phyloP scores from a whole-genome alignment of 2,113 vertebrate species.

The Zosterops pallidus region DNA sequence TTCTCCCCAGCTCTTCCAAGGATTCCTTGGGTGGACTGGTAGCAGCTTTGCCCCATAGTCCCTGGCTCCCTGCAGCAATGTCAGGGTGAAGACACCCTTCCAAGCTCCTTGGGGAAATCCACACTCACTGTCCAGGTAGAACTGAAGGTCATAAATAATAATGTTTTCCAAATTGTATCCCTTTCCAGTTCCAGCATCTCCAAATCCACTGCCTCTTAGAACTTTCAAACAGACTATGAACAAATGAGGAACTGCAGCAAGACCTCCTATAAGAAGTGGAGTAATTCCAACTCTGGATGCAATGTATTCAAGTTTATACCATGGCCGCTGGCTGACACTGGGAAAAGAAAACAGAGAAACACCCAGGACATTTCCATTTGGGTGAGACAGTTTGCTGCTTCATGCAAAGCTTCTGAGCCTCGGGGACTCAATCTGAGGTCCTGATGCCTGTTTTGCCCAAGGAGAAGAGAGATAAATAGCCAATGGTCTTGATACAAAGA shows the following conservation, averaged over 20 bases:
- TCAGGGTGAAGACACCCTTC: background rate
- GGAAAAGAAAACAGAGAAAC: background rate
- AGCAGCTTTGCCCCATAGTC: background rate
- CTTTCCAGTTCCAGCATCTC: background rate
- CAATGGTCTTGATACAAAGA: background rate
- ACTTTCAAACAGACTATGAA: background rate
- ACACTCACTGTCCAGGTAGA: background rate
- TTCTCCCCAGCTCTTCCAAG: background rate
- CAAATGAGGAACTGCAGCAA: background rate
- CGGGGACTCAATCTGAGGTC: accelerated
- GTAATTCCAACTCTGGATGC: background rate
- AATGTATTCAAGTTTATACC: background rate
- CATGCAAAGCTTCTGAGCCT: background rate
- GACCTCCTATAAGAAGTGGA: background rate
- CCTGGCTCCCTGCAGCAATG: background rate
- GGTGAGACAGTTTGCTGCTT: background rate
- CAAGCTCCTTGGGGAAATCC: background rate
- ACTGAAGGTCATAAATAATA: background rate
- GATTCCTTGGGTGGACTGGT: background rate
- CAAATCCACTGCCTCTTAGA: background rate
- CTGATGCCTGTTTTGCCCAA: background rate
- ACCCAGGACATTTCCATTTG: background rate
- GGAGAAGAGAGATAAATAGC: background rate
- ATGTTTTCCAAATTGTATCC: background rate
- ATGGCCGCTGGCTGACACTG: background rate